Percentiles rank a stretch among this genome's conserved stretches.
Conservation (phyloP, 2,888 invertebrate species). For the Lysandra bellargus region DNA sequence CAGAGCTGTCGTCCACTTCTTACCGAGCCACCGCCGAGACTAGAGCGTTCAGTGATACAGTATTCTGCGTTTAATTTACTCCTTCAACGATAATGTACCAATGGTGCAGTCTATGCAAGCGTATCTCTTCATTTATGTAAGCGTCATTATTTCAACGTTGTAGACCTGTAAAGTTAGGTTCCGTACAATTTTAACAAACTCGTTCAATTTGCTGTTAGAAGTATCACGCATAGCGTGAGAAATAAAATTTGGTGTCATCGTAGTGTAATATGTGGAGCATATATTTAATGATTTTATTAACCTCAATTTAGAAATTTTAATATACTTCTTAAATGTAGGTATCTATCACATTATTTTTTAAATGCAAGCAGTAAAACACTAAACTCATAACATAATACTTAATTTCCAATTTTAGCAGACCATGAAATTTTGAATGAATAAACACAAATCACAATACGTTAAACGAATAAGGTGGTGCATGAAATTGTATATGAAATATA, state of each 20-base stretch:
- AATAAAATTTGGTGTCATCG: constrained; percentile 6
- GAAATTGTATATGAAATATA: background rate
- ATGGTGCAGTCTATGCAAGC: background rate
- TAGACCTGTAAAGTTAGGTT: background rate
- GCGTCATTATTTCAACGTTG: background rate
- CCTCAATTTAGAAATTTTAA: background rate
- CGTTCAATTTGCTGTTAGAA: background rate
- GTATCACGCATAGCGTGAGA: background rate
- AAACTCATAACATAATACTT: background rate
- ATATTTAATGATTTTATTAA: constrained; percentile 28
- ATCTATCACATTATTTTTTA: background rate
- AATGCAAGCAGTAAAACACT: background rate
- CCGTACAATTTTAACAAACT: background rate
- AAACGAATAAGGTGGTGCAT: background rate
- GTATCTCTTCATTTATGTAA: constrained; percentile 8
- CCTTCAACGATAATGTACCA: no score
- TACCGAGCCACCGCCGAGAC: no score
- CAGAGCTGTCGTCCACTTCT: no score
- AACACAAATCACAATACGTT: no score
- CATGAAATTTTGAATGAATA: background rate
- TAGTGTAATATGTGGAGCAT: constrained; percentile 23
- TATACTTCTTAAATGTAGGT: background rate
- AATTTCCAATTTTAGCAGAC: background rate
- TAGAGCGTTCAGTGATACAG: no score
- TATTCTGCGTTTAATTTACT: no score